A percentile compares a stretch with the other conserved stretches of the same genome.
phyloP scores from a whole-genome alignment of 1,140 invertebrate species.

The Heliconius himera region DNA sequence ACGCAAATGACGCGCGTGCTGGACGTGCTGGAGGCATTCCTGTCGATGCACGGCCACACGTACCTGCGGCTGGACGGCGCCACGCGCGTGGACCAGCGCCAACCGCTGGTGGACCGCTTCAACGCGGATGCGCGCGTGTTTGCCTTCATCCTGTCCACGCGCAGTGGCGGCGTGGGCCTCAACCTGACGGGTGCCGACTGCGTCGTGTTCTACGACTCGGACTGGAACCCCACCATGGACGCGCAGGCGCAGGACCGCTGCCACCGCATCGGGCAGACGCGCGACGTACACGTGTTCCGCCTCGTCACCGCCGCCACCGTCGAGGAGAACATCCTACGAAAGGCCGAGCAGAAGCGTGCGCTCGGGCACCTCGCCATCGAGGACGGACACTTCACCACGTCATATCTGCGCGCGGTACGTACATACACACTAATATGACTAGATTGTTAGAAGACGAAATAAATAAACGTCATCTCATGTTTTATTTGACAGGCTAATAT shows the following conservation, averaged over 20 bases:
- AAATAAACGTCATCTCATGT: too few relatives aligned
- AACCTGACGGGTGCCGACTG: slow-evolving; percentile 99
- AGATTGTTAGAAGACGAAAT: too few relatives aligned
- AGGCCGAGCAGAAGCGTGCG: slow-evolving; percentile 98
- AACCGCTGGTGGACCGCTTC: slow-evolving; percentile 98
- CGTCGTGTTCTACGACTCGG: slow-evolving; percentile 99
- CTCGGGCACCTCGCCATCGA: slow-evolving; percentile 99
- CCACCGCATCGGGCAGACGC: slow-evolving; percentile 99
- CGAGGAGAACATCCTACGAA: slow-evolving; percentile 99
- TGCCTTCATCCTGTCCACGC: slow-evolving; percentile 98
- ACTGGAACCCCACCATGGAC: slow-evolving; percentile 99
- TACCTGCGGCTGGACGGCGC: slow-evolving; percentile 98
- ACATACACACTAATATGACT: too few relatives aligned
- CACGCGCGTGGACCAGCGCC: slow-evolving; percentile 97
- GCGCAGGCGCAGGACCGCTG: slow-evolving; percentile 99
- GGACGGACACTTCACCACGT: slow-evolving; percentile 99
- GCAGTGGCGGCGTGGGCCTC: slow-evolving; percentile 98
- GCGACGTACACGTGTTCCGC: slow-evolving; percentile 99
- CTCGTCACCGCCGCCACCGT: slow-evolving; percentile 98
- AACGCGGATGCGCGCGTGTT: slow-evolving; percentile 98
- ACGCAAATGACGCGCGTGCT: slow-evolving; percentile 99
- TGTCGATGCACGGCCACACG: slow-evolving; percentile 98
- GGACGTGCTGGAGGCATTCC: slow-evolving; percentile 98
- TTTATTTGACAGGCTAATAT: slow-evolving; percentile 87
- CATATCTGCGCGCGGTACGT: slow-evolving; percentile 95